These are phyloP conservation scores for Brachymystax lenok DNA, from an alignment of 2,797 vertebrate species.

Conservation along the genomic window DNA sequence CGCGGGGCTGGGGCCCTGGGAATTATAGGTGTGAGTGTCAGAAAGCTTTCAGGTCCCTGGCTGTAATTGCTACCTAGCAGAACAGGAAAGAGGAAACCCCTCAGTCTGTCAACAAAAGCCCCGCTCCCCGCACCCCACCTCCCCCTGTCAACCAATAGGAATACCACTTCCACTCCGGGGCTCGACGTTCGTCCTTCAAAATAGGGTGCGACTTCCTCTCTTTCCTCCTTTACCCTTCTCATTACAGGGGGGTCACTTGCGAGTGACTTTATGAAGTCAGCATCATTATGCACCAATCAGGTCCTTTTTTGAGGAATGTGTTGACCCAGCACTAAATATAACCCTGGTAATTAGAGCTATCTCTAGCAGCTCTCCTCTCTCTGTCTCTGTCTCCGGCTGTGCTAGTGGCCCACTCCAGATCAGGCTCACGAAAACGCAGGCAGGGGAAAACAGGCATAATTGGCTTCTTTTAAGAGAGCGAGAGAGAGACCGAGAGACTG, in stretches of 20 bases:
- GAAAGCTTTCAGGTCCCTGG: conserved; percentile 3
- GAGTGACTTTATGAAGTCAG: conserved; percentile 49
- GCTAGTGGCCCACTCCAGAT: conserved; percentile 5
- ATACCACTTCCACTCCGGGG: conserved; percentile 29
- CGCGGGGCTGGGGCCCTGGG: neutral
- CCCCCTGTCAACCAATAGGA: neutral
- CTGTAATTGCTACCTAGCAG: conserved; percentile 17
- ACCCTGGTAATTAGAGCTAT: conserved; percentile 63
- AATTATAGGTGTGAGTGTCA: conserved; percentile 12
- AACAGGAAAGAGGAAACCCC: conserved; percentile 13
- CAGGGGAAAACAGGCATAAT: conserved; percentile 74
- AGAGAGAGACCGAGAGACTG: conserved; percentile 27
- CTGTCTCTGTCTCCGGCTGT: neutral
- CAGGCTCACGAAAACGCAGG: conserved; percentile 46
- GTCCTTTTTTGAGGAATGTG: conserved; percentile 52
- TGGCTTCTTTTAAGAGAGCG: conserved; percentile 75
- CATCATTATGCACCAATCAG: conserved; percentile 59
- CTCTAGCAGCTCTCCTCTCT: conserved; percentile 39
- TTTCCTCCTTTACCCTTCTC: conserved; percentile 31
- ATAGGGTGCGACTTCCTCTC: conserved; percentile 1
- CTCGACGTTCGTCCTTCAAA: conserved; percentile 16
- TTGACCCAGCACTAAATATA: conserved; percentile 68
- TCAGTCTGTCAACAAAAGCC: neutral
- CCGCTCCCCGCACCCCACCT: neutral
- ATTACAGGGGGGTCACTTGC: conserved; percentile 45